A percentile compares a stretch with the other conserved stretches of the same genome.
Conservation (phyloP, 2,113 vertebrate species). For the Datnioides undecimradiatus region DNA sequence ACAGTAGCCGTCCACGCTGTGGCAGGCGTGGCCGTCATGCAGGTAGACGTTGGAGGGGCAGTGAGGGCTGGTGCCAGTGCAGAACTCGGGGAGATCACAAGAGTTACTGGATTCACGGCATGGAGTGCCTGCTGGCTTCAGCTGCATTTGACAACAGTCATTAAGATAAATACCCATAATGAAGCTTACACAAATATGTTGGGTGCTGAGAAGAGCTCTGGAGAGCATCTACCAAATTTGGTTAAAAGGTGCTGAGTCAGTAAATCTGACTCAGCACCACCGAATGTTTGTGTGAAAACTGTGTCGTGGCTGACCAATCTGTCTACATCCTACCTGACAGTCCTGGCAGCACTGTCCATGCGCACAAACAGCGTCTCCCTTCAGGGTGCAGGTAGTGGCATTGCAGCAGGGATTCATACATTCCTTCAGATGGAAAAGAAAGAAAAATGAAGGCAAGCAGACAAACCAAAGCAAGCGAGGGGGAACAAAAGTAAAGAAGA, state of each 20-base stretch:
- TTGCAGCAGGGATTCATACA: conserved; percentile 95
- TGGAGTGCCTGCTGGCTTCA: conserved; percentile 90
- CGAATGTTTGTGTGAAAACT: not conserved
- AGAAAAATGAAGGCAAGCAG: conserved; percentile 1
- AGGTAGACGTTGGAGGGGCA: conserved; percentile 97
- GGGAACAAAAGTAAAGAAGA: conserved; percentile 36
- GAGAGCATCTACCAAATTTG: too few relatives aligned
- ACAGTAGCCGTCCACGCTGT: conserved; percentile 91
- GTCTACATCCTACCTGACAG: conserved; percentile 87
- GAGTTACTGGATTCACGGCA: conserved; percentile 92
- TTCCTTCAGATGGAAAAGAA: conserved; percentile 83
- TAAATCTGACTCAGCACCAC: too few relatives aligned
- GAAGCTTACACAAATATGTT: not conserved
- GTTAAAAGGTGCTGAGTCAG: not conserved
- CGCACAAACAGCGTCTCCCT: conserved; percentile 90
- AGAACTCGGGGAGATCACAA: conserved; percentile 98
- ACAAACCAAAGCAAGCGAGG: conserved; percentile 3
- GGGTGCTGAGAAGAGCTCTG: too few relatives aligned
- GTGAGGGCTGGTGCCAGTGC: conserved; percentile 90
- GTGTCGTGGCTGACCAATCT: not conserved
- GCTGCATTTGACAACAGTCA: conserved; percentile 73
- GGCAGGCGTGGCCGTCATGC: conserved; percentile 93
- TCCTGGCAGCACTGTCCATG: conserved; percentile 95
- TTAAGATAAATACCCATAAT: not conserved
- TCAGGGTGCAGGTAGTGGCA: conserved; percentile 92